These are phyloP conservation scores for Cephalopachus bancanus DNA, from an alignment of 2,797 vertebrate species.

Conservation along the genomic window DNA sequence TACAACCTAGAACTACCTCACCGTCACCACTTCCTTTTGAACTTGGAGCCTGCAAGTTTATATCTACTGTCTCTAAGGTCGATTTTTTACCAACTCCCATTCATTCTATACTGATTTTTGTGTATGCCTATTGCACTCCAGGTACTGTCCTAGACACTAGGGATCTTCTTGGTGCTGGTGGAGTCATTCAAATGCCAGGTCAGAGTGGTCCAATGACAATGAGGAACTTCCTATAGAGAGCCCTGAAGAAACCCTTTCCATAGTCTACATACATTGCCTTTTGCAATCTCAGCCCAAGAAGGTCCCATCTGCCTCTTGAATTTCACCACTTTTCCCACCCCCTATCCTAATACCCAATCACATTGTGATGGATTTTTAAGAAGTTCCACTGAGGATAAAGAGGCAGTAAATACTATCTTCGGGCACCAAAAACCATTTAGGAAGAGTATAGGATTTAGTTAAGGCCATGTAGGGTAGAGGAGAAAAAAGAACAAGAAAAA, in stretches of 20 bases:
- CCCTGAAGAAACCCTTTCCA: not conserved
- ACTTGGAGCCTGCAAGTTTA: not conserved
- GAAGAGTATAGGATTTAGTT: constrained; percentile 14
- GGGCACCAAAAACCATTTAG: not conserved
- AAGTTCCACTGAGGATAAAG: not conserved
- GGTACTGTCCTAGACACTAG: too few relatives aligned
- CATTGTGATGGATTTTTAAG: not conserved
- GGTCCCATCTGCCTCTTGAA: not conserved
- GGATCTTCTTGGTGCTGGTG: not conserved
- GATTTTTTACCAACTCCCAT: not conserved
- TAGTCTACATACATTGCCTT: not conserved
- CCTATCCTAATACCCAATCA: not conserved
- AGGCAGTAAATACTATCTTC: constrained; percentile 29
- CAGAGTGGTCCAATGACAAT: not conserved
- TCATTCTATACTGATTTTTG: not conserved
- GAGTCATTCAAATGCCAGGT: not conserved
- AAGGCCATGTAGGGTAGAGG: not conserved
- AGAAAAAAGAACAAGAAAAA: not conserved
- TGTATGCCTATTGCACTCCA: too few relatives aligned
- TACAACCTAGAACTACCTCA: constrained; percentile 3
- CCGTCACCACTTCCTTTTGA: not conserved
- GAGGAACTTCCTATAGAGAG: not conserved
- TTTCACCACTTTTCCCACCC: not conserved
- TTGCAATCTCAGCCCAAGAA: not conserved
- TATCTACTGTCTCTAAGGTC: not conserved